Conservation (phyloP, 92 coral and sea anemone species). For the Phenganax marumi region DNA sequence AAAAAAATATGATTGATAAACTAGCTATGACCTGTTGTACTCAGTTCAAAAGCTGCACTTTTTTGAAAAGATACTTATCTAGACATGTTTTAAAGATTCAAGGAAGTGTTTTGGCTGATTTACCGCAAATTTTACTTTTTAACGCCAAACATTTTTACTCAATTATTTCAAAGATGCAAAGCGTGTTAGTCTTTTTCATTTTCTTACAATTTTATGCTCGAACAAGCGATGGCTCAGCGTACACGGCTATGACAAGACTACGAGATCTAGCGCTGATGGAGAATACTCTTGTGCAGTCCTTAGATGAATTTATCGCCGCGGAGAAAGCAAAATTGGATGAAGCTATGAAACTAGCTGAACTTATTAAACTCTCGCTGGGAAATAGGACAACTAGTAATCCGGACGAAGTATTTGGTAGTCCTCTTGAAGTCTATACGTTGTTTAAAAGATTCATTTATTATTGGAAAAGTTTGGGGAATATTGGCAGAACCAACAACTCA, state of each 20-base stretch:
- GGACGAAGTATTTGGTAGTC: conserved; percentile 53
- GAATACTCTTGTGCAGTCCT: conserved; percentile 54
- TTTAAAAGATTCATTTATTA: conserved; percentile 65
- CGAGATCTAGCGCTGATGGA: conserved; percentile 71
- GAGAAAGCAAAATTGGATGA: conserved; percentile 56
- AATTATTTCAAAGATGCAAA: neutral
- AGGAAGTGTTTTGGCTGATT: no score
- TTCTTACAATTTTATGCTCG: neutral
- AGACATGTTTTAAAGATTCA: no score
- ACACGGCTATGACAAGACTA: conserved; percentile 70
- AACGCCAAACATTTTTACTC: neutral
- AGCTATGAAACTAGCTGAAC: conserved; percentile 57
- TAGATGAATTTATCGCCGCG: conserved; percentile 56
- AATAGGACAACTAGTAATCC: conserved; percentile 40
- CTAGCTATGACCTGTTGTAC: no score
- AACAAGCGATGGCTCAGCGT: conserved; percentile 22
- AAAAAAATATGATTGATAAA: no score
- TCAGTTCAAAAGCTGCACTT: no score
- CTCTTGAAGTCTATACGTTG: conserved; percentile 49
- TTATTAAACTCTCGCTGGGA: conserved; percentile 50
- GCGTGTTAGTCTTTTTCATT: neutral
- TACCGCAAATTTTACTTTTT: neutral
- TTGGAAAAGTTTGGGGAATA: conserved; percentile 60
- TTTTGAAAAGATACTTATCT: no score
- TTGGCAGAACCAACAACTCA: conserved; percentile 48